phyloP scores from a whole-genome alignment of 2,888 invertebrate genomes.

The Cancer borealis region DNA sequence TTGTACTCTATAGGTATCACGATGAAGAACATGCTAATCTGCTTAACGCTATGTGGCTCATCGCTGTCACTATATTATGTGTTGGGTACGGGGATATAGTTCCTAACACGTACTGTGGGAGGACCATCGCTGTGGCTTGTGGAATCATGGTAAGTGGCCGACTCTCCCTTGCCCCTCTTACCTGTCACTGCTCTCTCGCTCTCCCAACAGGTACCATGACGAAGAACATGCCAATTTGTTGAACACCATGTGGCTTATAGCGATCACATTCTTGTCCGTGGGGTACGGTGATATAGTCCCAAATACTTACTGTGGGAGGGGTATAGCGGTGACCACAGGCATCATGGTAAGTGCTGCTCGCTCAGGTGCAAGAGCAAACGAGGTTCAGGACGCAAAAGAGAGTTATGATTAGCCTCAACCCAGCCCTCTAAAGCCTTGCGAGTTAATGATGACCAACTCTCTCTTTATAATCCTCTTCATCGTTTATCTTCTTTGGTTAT shows the following conservation, averaged over 20 bases:
- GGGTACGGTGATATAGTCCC: constrained; percentile 99
- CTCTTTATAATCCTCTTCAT: constrained; percentile 53
- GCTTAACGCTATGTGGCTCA: constrained; percentile 99
- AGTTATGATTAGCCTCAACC: constrained; percentile 71
- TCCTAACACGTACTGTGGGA: constrained; percentile 99
- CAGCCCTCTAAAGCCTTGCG: constrained; percentile 74
- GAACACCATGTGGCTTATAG: constrained; percentile 99
- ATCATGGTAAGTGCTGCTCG: constrained; percentile 93
- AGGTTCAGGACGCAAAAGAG: constrained; percentile 74
- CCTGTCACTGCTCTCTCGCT: constrained; percentile 72
- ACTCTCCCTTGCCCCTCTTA: constrained; percentile 52
- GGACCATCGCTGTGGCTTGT: constrained; percentile 99
- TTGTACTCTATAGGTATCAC: constrained; percentile 88
- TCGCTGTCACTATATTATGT: constrained; percentile 99
- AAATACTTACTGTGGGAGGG: constrained; percentile 99
- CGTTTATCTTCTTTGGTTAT: constrained; percentile 48
- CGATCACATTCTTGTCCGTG: constrained; percentile 99
- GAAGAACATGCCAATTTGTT: constrained; percentile 98
- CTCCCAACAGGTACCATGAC: constrained; percentile 92
- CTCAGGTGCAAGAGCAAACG: constrained; percentile 70
- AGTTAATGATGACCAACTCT: constrained; percentile 55
- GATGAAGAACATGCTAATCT: constrained; percentile 99
- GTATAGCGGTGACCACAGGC: constrained; percentile 99
- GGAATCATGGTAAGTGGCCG: constrained; percentile 97
- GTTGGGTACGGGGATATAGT: constrained; percentile 99